Base-by-base conservation (phyloP, 2,797 vertebrate species). In the Rousettus madagascariensis region DNA sequence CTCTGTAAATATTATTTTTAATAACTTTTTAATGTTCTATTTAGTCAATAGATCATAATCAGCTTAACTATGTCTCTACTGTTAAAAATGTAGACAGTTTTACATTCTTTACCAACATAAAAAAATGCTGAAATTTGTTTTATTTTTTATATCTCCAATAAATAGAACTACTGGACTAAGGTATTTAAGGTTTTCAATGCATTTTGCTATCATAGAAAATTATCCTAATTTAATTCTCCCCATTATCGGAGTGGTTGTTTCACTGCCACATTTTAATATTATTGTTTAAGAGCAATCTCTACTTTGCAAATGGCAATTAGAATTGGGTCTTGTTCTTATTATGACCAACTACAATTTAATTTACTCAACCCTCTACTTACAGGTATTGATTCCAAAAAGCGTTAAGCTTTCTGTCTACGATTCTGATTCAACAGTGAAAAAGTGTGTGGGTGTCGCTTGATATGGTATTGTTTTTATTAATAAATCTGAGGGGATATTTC, bases 1-100 rank as follows among this genome's bases (percentile, higher is more conserved):
- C 11, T 86, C 63, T 86, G 9, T 94, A 93, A 87, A 83, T 68
- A 69, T 33, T 68, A 86, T 69, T 87, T 90, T 93, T 71, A 95
- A 84, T 84, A 24, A 49, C 26, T 65, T 26, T 20, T 90, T 87
- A 84, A 66, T 87, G 17, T 75, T 91, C n/a, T 15, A n/a, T 46
- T 4, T 6, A 80, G 17, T 85, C 65, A 63, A 36, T 59, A 83
- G 38, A 69, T 1, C 20, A 91, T 57, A 83, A 79, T 66, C 86
- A 65, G 51, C 19, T 91, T 86, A 89, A 53, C 30, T 20, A 6
- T 53, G 20, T 69, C 24, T 89, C 49, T 65, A 5, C 74, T 91
- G 24, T 68, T 95, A 30, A 19, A 84, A 85, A 41, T 83, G 46
- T 72, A 85, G 38, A 85, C 26, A 68, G 22, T 72, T 96, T 77